Evolutionary conservation across 2,888 invertebrate genomes (phyloP).

Genomic region (Eupeodes luniger): DNA sequence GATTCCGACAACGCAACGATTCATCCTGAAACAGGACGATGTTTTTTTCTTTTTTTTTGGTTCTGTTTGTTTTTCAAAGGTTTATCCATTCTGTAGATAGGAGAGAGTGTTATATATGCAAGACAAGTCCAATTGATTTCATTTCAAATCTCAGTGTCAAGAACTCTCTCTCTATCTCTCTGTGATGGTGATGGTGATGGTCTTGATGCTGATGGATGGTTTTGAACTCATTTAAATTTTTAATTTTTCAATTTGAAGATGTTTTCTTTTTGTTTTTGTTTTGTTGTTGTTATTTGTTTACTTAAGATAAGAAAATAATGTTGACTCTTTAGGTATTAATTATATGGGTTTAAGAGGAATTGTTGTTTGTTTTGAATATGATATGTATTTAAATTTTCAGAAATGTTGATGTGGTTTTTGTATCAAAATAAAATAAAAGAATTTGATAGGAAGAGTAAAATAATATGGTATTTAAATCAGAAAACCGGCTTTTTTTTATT

Average conservation of each 20-base stretch:
- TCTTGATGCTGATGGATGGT: constrained; percentile 1
- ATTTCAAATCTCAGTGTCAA: constrained; percentile 29
- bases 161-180: neutral
- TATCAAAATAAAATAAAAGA: neutral
- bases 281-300: constrained; percentile 2
- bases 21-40: constrained; percentile 25
- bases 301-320: constrained; percentile 26
- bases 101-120: neutral
- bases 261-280: neutral
- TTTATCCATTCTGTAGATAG: neutral
- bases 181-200: no score
- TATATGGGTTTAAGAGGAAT: constrained; percentile 13
- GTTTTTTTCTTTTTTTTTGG: constrained; percentile 48
- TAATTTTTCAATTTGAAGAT: constrained; percentile 68
- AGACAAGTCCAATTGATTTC: constrained; percentile 36
- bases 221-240: constrained; percentile 60
- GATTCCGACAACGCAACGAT: constrained; percentile 23
- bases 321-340: constrained; percentile 42
- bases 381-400: constrained; percentile 7
- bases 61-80: constrained; percentile 41
- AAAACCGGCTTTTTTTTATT: neutral
- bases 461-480: neutral
- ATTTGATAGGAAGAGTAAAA: neutral
- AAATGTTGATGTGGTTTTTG: neutral
- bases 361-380: constrained; percentile 35